phyloP scores from a whole-genome alignment of 1,140 invertebrate species.

The Mamestra configurata region DNA sequence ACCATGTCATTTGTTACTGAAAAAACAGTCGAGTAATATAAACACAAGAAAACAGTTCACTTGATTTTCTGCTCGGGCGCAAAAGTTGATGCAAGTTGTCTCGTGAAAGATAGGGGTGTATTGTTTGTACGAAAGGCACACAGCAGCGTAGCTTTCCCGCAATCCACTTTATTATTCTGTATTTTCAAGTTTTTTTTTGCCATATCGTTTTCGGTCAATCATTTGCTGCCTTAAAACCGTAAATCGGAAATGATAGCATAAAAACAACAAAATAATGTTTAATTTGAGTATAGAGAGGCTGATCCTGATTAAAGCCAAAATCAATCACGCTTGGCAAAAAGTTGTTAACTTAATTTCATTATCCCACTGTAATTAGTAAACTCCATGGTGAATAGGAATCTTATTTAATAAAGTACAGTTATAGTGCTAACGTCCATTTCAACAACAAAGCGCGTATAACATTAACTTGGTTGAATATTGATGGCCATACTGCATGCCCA shows the following conservation, averaged over 20 bases:
- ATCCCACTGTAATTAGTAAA: not conserved
- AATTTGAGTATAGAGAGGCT: not conserved
- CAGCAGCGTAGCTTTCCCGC: not conserved
- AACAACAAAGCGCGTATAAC: constrained; percentile 25
- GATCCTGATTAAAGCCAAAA: not conserved
- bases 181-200: too few species aligned
- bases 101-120: not conserved
- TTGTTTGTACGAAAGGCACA: not conserved
- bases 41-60: not conserved
- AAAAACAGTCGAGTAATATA: not conserved
- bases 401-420: too few species aligned
- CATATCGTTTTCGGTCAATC: too few species aligned
- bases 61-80: constrained; percentile 1
- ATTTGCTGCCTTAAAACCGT: too few species aligned
- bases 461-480: constrained; percentile 28
- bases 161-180: too few species aligned
- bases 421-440: not conserved
- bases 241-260: not conserved
- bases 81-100: not conserved
- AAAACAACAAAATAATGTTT: not conserved
- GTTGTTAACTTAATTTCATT: not conserved
- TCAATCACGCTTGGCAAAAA: not conserved
- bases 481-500: constrained; percentile 31
- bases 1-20: too few species aligned
- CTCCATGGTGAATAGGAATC: not conserved